Base-by-base conservation (phyloP, 1,140 invertebrate species). In the Drosophila oshimai region DNA sequence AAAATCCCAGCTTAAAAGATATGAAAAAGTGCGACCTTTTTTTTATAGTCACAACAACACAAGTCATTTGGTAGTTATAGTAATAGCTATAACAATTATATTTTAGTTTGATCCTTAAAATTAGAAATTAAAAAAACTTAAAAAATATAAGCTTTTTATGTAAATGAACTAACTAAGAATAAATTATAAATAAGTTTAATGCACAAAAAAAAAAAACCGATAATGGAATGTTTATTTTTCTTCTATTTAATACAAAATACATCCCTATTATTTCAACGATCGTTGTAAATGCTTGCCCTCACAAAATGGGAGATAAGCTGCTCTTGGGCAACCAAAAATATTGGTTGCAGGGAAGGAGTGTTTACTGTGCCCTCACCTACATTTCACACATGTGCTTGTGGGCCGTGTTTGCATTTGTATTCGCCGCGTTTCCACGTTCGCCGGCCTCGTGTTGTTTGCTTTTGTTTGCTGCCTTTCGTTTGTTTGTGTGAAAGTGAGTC, bases 401-500 rank as follows among this genome's bases (percentile, higher is more conserved):
- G 44, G 34, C 46, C 46, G 17, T 51, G 24, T 60, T 60, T 61
- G 49, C 57, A 34, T 65, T 76, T 44, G 15, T 46, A 46, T 18
- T 44, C 18, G 24, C 39, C 26, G 73, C 31, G 15, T 70, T 77
- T 55, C 28, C 45, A 67, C 24, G 58, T 45, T 69, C 24, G 39
- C 60, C 37, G 39, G 26, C 17, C 49, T 54, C 62, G 47, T 68
- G 61, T 26, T 61, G 75, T 74, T 62, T 58, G 51, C 58, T 55
- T 80, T 69, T 54, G 51, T 81, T 72, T 80, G 60, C 57, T 73
- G 46, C 34, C 10, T 57, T 76, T 65, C 36, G 74, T 73, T 76
- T 77, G 78, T 83, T 83, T 78, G 79, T 84, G 78, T 84, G 78
- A 83, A 83, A 83, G 78, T 84, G 69, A 83, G 61, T 70, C 69